Evolutionary conservation across 2,888 invertebrate genomes (phyloP), one percentile per base, ranked within the genome.

Genomic region (Rhyacophila evoluta): DNA sequence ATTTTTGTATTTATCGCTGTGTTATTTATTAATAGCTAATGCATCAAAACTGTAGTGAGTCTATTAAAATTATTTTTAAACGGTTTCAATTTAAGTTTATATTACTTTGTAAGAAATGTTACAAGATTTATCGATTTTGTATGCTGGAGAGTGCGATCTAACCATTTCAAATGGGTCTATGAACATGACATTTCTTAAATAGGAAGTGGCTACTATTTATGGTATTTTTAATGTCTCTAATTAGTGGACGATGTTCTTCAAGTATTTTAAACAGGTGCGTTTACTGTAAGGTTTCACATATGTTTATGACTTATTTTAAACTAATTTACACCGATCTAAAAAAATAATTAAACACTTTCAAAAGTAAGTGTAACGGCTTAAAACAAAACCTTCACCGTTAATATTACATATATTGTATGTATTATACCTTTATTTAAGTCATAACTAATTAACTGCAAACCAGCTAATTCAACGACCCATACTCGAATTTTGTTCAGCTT

Each of bases 151-250:
- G 12, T 72, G 38, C 33, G 72, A 72, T 39, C 72, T 15, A 77
- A 72, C 77, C 77, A 72, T 77, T 77, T 72, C 77, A 25, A 72
- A 77, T 72, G 77, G 77, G 41, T 70, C 55, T 77, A 77, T 28
- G 75, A 75, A 75, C 75, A 75, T 41, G 72, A 77, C 41, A 71
- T 39, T 72, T 72, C 72, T 72, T 25, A 72, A 77, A 72, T 71
- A 72, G 72, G 55, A 55, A 36, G 33, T 33, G 19, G 39, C 41
- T 15, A 55, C 77, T 77, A 70, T 77, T 77, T 77, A 77, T 70
- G 77, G 77, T 36, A 33, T 36, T 55, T 74, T 67, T 74, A 55
- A 55, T 69, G 68, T 8, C 36, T 33, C 77, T 77, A 77, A 77
- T 77, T 77, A 77, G 77, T 28, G 39, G n/a, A 2, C 55, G 33